Evolutionary conservation across 2,113 vertebrate species (phyloP).

Genomic region (Crotalus horridus): DNA sequence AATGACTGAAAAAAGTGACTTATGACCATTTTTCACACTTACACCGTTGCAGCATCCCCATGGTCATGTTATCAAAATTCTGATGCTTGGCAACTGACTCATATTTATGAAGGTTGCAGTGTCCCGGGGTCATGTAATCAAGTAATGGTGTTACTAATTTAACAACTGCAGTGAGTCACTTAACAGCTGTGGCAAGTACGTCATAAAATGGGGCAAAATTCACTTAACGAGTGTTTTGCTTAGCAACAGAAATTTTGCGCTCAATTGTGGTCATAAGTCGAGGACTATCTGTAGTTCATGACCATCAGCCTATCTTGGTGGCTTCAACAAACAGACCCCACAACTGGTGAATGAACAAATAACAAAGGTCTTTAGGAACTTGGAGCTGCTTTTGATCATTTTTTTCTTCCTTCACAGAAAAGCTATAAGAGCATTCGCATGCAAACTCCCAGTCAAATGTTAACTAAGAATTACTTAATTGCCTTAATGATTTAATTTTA

Average conservation of each 20-base stretch:
- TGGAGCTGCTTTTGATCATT: constrained; percentile 40
- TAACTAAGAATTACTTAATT: constrained; percentile 73
- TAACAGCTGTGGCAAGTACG: too few species aligned
- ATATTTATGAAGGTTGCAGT: neutral
- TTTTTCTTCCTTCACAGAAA: constrained; percentile 41
- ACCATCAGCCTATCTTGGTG: neutral
- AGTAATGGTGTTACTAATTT: too few species aligned
- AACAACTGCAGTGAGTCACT: too few species aligned
- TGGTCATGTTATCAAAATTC: too few species aligned
- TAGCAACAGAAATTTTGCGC: neutral
- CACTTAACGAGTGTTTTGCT: too few species aligned
- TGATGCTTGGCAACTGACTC: too few species aligned
- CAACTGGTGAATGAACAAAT: constrained; percentile 18
- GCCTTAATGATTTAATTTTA: constrained; percentile 76
- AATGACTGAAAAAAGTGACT: too few species aligned
- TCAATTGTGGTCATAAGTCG: neutral
- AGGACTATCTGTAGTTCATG: neutral
- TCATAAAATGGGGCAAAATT: too few species aligned
- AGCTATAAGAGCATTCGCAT: constrained; percentile 63
- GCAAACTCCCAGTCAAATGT: constrained; percentile 68
- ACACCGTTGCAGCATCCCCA: too few species aligned
- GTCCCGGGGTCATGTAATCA: too few species aligned
- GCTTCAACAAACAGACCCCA: neutral
- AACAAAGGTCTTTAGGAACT: constrained; percentile 37
- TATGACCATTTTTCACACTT: too few species aligned